Conservation (phyloP, 2,113 vertebrate species). For the Otocyon megalotis region DNA sequence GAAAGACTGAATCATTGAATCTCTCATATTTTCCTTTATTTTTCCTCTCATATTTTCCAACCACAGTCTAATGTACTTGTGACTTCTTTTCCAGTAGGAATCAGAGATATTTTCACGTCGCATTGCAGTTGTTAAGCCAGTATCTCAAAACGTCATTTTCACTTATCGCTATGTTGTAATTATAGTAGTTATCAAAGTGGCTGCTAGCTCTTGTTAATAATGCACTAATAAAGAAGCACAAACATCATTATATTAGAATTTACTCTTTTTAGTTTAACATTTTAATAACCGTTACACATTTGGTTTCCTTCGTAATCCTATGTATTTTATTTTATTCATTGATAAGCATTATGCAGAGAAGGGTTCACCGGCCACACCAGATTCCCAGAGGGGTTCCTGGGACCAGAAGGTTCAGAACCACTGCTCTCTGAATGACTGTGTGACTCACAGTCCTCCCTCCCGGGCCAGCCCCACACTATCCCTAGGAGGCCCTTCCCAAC, state of each 20-base stretch:
- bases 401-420: not conserved
- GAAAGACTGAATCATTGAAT: not conserved
- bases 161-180: not conserved
- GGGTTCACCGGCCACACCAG: not conserved
- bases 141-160: not conserved
- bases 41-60: no score
- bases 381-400: not conserved
- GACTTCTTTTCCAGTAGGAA: not conserved
- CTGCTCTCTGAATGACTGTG: no score
- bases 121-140: not conserved
- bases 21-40: not conserved
- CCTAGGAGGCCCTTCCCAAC: not conserved
- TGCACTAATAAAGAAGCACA: not conserved
- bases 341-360: not conserved
- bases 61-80: not conserved
- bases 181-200: not conserved
- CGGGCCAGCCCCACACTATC: fast-evolving
- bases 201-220: not conserved
- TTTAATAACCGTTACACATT: constrained; percentile 10
- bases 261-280: not conserved
- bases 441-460: not conserved
- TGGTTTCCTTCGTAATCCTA: not conserved
- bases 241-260: not conserved
- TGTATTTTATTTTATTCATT: not conserved
- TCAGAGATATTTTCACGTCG: not conserved